phyloP scores from a whole-genome alignment of 2,797 vertebrate genomes.

The Tokudaia muenninki region DNA sequence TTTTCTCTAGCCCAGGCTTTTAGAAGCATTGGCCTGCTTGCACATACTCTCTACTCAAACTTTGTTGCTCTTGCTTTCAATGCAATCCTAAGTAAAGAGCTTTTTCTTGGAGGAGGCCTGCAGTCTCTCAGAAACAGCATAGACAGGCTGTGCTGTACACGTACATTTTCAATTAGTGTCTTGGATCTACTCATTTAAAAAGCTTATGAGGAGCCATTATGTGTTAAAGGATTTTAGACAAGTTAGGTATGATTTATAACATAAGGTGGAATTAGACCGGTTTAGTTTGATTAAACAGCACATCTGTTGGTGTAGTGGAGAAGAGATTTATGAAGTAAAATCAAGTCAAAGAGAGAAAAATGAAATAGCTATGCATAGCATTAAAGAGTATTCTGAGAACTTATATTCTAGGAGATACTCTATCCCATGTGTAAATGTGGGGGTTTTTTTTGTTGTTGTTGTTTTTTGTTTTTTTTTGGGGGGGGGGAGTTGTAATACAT shows the following conservation, averaged over 20 bases:
- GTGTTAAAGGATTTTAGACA: slow-evolving; percentile 83
- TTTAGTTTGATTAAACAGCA: slow-evolving; percentile 85
- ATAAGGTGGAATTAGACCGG: slow-evolving; percentile 82
- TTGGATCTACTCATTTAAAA: slow-evolving; percentile 83
- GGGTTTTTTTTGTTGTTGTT: too few relatives aligned
- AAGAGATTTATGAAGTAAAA: slow-evolving; percentile 78
- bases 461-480: neutral
- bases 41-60: neutral
- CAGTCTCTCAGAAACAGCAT: neutral
- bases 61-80: neutral
- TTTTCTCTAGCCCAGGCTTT: neutral
- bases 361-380: slow-evolving; percentile 51
- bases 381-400: slow-evolving; percentile 10
- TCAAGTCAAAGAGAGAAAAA: slow-evolving; percentile 68
- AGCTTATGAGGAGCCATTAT: slow-evolving; percentile 82
- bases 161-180: slow-evolving; percentile 83
- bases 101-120: slow-evolving; percentile 38
- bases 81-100: neutral
- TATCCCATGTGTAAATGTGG: neutral
- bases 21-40: neutral
- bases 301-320: slow-evolving; percentile 79
- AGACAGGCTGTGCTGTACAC: slow-evolving; percentile 64
- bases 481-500: slow-evolving; percentile 13
- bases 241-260: slow-evolving; percentile 85
- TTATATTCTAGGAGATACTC: neutral